Conservation (phyloP, 37 sponge, comb jelly and placozoan species). For the Spongilla lacustris region DNA sequence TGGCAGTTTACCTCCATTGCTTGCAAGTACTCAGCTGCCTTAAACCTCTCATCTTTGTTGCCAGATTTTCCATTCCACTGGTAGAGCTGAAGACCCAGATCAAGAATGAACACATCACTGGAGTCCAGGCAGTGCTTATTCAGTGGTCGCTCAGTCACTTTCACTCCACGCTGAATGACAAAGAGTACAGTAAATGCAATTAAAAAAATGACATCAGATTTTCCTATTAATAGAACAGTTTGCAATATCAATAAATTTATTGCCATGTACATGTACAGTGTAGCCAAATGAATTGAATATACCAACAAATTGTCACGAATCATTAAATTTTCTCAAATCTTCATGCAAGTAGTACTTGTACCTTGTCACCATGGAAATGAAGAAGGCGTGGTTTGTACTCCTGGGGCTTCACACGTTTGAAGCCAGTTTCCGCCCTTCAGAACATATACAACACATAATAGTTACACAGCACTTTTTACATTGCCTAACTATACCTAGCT, state of each 20-base stretch:
- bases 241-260: too few species aligned
- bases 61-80: constrained; percentile 48
- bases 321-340: too few species aligned
- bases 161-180: constrained; percentile 14
- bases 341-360: too few species aligned
- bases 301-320: too few species aligned
- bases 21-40: constrained; percentile 23
- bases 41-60: constrained; percentile 38
- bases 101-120: constrained; percentile 60
- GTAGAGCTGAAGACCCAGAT: constrained; percentile 36
- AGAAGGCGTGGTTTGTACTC: constrained; percentile 46
- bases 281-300: too few species aligned
- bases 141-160: constrained; percentile 28
- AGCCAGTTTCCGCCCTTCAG: constrained; percentile 45
- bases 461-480: too few species aligned
- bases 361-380: constrained; percentile 44
- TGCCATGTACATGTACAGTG: too few species aligned
- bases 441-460: too few species aligned
- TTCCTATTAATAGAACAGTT: too few species aligned
- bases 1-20: constrained; percentile 2
- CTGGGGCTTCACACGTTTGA: constrained; percentile 51
- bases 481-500: too few species aligned
- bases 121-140: constrained; percentile 33
- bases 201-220: too few species aligned
- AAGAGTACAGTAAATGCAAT: neutral